phyloP scores from a whole-genome alignment of 2,113 vertebrate species.

The Myotis brandtii region DNA sequence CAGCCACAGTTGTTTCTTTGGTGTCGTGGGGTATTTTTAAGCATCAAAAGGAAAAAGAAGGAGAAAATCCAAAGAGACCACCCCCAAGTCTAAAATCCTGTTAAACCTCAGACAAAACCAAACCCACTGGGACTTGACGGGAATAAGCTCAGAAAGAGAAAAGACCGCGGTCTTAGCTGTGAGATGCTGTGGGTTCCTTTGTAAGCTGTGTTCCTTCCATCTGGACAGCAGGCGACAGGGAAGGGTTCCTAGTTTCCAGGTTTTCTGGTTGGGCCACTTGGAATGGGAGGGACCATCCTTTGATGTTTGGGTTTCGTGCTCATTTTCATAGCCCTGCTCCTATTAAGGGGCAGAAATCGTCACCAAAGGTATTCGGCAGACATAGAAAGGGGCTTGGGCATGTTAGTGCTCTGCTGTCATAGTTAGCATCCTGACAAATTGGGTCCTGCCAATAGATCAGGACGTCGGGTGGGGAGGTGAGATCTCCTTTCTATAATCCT shows the following conservation, averaged over 20 bases:
- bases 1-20: slow-evolving; percentile 69
- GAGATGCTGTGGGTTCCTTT: slow-evolving; percentile 22
- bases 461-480: background rate
- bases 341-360: background rate
- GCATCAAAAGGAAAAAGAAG: slow-evolving; percentile 60
- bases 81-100: slow-evolving; percentile 82
- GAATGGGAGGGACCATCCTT: background rate
- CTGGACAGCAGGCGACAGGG: background rate
- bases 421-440: background rate
- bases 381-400: background rate
- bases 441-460: background rate
- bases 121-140: slow-evolving; percentile 80
- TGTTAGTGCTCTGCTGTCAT: background rate
- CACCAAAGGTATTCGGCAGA: background rate
- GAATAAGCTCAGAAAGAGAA: slow-evolving; percentile 75
- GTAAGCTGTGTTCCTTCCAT: background rate
- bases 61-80: slow-evolving; percentile 81
- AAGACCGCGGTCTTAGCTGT: slow-evolving; percentile 35
- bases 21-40: slow-evolving; percentile 8
- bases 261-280: background rate
- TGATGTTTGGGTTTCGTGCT: background rate
- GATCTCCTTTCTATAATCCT: background rate
- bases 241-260: slow-evolving; percentile 34
- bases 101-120: slow-evolving; percentile 85
- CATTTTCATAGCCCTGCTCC: background rate